Base-by-base conservation (phyloP, 37 sponge, comb jelly and placozoan genomes). In the Spongilla lacustris region DNA sequence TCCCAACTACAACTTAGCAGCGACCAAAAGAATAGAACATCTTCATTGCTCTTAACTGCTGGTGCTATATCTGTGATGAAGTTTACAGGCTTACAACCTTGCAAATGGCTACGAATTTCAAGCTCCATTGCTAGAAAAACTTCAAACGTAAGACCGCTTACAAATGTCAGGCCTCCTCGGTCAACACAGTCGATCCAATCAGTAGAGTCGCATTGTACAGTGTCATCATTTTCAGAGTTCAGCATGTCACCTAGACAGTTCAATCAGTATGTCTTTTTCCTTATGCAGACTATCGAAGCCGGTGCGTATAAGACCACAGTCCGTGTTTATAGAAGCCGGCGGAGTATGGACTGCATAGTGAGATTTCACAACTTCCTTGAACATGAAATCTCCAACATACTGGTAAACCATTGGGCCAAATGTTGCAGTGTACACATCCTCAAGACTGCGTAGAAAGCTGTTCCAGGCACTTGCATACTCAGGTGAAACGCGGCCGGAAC, bases 281-380 rank as follows among this genome's bases (percentile, higher is more conserved):
- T 36, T 69, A 69, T 29, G 82, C 82, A 69, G 82, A 69, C 1
- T 81, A 81, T 23, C 82, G 70, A 11, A 81, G 36, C 68, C 82
- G 21, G 49, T 33, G 1, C 29, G 21, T 28, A 66, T 79, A 10
- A 79, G 79, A 26, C 17, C 11, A 58, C 32, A 32, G 32, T 26
- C 73, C n/a, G 73, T 25, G 3, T 27, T 14, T 73, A 8, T 32
- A 31, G 75, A 74, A 22, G 19, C 46, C 13, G 50, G 23, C 2
- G 50, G 25, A 26, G 11, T 32, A 58, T 27, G 29, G 8, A 79
- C 12, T 66, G 79, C 66, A 58, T 79, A 66, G 19, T 49, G 67
- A 22, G 58, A 66, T 50, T 58, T 49, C 28, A 79, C 58, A 25
- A 11, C 21, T 1, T 49, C 67, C 30, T 79, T 79, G 30, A 79